Evolutionary conservation across 2,888 invertebrate species (phyloP).

Genomic region (Pachycephus smyrnensis): DNA sequence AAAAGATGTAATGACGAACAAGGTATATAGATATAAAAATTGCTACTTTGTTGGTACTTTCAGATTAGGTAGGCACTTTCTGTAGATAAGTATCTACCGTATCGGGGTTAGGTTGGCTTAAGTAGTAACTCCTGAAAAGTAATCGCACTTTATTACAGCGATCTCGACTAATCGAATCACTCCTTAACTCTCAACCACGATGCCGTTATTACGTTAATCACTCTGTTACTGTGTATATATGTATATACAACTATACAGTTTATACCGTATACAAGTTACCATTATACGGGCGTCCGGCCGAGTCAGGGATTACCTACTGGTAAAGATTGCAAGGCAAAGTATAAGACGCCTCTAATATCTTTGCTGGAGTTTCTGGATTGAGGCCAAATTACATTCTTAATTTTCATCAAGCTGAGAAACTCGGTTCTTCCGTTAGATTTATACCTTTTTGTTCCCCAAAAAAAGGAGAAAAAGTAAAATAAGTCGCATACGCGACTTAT

Average conservation of each 20-base stretch:
- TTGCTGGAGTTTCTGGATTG: slow-evolving; percentile 23
- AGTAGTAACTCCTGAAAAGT: neutral
- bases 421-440: neutral
- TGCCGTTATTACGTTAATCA: neutral
- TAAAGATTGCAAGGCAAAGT: neutral
- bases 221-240: neutral
- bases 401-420: slow-evolving; percentile 11
- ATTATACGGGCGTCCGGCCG: neutral
- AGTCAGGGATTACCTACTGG: neutral
- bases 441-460: neutral
- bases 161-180: neutral
- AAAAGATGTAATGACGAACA: neutral
- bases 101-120: neutral
- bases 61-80: neutral
- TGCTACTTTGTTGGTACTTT: neutral
- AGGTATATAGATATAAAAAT: neutral
- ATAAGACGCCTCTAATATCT: neutral
- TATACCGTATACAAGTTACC: neutral
- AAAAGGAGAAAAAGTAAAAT: neutral
- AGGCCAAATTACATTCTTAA: slow-evolving; percentile 30
- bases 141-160: neutral
- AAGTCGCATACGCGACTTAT: neutral
- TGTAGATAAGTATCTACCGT: neutral
- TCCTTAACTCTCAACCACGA: neutral
- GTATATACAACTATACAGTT: neutral